Percentiles rank a stretch among this genome's conserved stretches.
phyloP scores from a whole-genome alignment of 1,140 invertebrate genomes.

The Zaprionus africanus region DNA sequence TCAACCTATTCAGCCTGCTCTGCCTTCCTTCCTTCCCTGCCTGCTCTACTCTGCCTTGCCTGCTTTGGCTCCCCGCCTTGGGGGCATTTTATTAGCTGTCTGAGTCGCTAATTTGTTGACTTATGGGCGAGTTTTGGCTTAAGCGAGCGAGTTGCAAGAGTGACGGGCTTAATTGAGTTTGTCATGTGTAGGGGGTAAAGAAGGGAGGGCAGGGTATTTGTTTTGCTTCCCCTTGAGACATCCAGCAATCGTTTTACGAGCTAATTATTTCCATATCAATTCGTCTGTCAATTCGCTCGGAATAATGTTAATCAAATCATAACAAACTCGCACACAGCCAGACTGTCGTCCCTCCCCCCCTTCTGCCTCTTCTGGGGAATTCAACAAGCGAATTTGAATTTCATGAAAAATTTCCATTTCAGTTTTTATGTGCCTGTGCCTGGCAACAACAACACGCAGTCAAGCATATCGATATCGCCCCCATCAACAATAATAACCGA shows the following conservation, averaged over 20 bases:
- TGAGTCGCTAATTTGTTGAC: slow-evolving; percentile 38
- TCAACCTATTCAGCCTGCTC: neutral
- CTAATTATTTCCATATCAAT: slow-evolving; percentile 47
- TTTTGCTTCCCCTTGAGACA: neutral
- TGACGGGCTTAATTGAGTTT: slow-evolving; percentile 14
- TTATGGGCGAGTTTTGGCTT: neutral
- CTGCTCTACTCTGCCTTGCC: neutral
- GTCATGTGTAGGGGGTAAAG: neutral
- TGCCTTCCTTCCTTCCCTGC: neutral
- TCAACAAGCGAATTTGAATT: slow-evolving; percentile 43
- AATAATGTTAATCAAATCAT: slow-evolving; percentile 50
- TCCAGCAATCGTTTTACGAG: slow-evolving; percentile 16
- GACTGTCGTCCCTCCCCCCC: neutral
- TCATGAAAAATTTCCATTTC: slow-evolving; percentile 46
- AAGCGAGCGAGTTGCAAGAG: neutral
- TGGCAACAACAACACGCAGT: slow-evolving; percentile 33
- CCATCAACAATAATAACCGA: slow-evolving; percentile 40
- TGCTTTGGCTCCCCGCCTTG: neutral
- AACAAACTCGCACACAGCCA: slow-evolving; percentile 1
- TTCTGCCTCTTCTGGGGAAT: slow-evolving; percentile 44
- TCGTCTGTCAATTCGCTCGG: slow-evolving; percentile 41
- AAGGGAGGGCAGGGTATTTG: neutral
- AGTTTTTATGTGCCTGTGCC: slow-evolving; percentile 31
- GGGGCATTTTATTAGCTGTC: slow-evolving; percentile 41
- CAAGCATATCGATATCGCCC: slow-evolving; percentile 40